Evolutionary conservation across 2,113 vertebrate species (phyloP).

Genomic region (Cyprinodon brontotheroides): DNA sequence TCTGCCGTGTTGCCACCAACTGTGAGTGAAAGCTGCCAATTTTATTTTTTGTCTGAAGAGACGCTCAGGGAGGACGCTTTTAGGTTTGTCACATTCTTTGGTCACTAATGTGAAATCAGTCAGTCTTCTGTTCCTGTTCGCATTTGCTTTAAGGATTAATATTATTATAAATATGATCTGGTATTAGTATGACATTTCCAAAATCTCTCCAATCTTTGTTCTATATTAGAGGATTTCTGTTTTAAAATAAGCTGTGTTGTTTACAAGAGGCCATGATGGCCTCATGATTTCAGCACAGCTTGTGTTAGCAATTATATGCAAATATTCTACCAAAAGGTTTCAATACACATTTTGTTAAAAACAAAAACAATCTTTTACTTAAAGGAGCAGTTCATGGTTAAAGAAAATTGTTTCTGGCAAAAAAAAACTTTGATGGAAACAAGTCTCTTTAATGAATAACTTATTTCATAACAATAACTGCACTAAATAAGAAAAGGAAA

Average conservation of each 20-base stretch:
- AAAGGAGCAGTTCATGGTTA: neutral
- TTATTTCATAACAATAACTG: too few relatives aligned
- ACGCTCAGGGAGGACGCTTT: neutral
- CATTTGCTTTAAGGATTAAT: neutral
- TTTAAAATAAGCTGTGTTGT: neutral
- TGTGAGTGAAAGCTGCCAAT: constrained; percentile 74
- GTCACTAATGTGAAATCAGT: neutral
- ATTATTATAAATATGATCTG: neutral
- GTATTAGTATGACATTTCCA: neutral
- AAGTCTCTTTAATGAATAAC: too few relatives aligned
- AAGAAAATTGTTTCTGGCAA: neutral
- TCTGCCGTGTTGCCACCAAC: constrained; percentile 90
- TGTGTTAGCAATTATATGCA: neutral
- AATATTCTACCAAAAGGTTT: neutral
- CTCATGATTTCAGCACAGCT: neutral
- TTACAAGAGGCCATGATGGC: neutral
- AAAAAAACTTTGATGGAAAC: too few relatives aligned
- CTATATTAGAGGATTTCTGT: too few relatives aligned
- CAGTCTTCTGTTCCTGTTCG: neutral
- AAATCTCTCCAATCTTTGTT: neutral
- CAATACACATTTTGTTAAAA: neutral
- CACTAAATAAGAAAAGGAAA: too few relatives aligned
- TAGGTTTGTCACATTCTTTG: neutral
- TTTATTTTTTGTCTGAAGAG: neutral
- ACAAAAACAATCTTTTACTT: neutral